Evolutionary conservation across 2,888 invertebrate species (phyloP), one percentile per base, ranked within the genome.

Genomic region (Dynastes maya): DNA sequence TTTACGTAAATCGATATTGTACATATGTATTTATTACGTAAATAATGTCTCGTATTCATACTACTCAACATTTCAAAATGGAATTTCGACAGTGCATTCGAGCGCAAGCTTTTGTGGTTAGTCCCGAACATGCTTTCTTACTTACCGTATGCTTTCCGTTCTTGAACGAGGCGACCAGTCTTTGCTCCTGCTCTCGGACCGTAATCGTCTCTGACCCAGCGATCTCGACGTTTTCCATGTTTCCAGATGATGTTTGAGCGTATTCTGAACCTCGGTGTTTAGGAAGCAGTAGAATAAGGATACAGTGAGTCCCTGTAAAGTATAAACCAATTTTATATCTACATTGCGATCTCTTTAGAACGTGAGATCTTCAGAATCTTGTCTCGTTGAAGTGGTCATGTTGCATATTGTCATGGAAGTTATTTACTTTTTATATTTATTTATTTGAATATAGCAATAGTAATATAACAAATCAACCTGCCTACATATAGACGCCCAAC

Each of bases 231-330:
- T 92, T 86, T 92, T 92, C 96, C 96, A 96, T 80, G 95, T 91
- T 81, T 93, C 93, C 85, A 95, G 92, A 86, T 95, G 96, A 88
- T 97, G 95, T 40, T 94, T 91, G 82, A 97, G 90, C 0, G 96
- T 94, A 87, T 95, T 95, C 70, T 95, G 94, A 5, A 97, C 97
- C 89, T 97, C 97, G 3, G 96, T 95, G 89, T 97, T 97, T 85
- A 97, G 92, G 89, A 97, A 97, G 89, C 97, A 97, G 90, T 97
- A 97, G 89, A 97, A 95, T 79, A 97, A 89, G 2, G 97, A 96
- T 80, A 97, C 97, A 74, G 94, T 94, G 86, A 97, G 94, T 80
- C 97, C 97, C 97, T 97, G 89, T 2, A 89, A 89, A 37, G 32
- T 16, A 37, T 6, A 71, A 53, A 55, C 45, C 45, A 45, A 45